These are phyloP conservation scores for Zoanthus sociatus DNA, from an alignment of 92 coral and sea anemone genomes.

Conservation along the genomic window DNA sequence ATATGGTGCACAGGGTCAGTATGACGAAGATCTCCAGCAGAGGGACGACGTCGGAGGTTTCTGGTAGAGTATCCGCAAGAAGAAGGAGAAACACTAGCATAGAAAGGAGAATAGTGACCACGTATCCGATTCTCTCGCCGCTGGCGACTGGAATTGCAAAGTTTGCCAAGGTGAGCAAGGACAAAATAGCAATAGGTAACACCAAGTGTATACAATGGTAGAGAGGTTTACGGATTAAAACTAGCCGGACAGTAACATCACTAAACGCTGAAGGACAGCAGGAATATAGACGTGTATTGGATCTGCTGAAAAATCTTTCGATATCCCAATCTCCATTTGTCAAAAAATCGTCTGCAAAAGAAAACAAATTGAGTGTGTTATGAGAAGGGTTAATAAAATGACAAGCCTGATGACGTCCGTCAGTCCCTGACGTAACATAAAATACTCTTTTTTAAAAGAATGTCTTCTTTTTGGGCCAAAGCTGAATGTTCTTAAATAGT, in stretches of 20 bases:
- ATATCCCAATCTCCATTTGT: slow-evolving; percentile 88
- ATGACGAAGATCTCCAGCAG: slow-evolving; percentile 38
- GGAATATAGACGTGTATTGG: slow-evolving; percentile 48
- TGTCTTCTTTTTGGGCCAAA: too few relatives aligned
- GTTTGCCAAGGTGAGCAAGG: slow-evolving; percentile 25
- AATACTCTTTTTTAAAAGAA: too few relatives aligned
- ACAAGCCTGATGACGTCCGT: too few relatives aligned
- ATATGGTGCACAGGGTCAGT: slow-evolving; percentile 7
- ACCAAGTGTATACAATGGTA: slow-evolving; percentile 81
- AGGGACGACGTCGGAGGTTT: slow-evolving; percentile 41
- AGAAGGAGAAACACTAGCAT: slow-evolving; percentile 42
- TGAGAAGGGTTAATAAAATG: background rate
- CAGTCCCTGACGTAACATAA: too few relatives aligned
- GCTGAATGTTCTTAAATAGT: too few relatives aligned
- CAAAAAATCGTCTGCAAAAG: slow-evolving; percentile 52
- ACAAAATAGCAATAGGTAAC: slow-evolving; percentile 24
- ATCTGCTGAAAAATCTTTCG: slow-evolving; percentile 43
- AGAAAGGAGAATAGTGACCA: slow-evolving; percentile 25
- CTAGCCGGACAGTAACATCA: slow-evolving; percentile 73
- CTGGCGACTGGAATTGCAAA: slow-evolving; percentile 40
- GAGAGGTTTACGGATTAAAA: slow-evolving; percentile 66
- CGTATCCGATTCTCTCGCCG: slow-evolving; percentile 33
- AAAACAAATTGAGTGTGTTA: background rate
- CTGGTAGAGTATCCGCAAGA: slow-evolving; percentile 25
- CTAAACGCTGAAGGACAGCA: slow-evolving; percentile 78